Conservation (phyloP, 2,888 invertebrate genomes). For the Mesopsocus fuscifrons region DNA sequence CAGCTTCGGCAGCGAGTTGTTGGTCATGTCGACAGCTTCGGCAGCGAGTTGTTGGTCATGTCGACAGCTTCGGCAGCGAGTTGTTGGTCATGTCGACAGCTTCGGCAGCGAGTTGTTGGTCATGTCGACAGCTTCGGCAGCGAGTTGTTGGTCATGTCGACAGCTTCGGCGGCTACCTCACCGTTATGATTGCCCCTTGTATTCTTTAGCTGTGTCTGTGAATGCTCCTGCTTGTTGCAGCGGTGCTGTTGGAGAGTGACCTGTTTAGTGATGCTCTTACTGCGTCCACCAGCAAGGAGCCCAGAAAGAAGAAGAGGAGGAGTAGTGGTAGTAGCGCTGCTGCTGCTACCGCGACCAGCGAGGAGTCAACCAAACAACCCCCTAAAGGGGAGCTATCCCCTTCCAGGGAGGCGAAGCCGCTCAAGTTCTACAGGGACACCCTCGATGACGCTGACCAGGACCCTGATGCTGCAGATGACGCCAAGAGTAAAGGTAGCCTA, state of each 20-base stretch:
- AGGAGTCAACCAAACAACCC: conserved; percentile 16
- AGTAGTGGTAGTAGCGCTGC: conserved; percentile 50
- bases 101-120: no score
- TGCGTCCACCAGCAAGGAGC: conserved; percentile 50
- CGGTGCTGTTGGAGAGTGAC: conserved; percentile 71
- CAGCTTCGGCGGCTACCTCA: no score
- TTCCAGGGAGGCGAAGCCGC: conserved; percentile 8
- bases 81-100: no score
- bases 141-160: no score
- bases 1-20: no score
- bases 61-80: no score
- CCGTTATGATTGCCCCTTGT: no score
- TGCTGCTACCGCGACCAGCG: conserved; percentile 38
- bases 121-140: no score
- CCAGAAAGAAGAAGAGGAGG: conserved; percentile 59
- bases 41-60: no score
- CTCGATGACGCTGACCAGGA: conserved; percentile 18
- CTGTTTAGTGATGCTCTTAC: conserved; percentile 87
- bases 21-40: no score
- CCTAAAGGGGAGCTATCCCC: neutral
- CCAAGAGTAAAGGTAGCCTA: no score
- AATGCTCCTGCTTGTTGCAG: conserved; percentile 32
- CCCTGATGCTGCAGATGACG: neutral
- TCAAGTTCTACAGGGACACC: conserved; percentile 13
- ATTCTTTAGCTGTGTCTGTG: no score